Evolutionary conservation across 1,140 invertebrate genomes (phyloP), one percentile per base, ranked within the genome.

Genomic region (Ceratosolen solmsi): DNA sequence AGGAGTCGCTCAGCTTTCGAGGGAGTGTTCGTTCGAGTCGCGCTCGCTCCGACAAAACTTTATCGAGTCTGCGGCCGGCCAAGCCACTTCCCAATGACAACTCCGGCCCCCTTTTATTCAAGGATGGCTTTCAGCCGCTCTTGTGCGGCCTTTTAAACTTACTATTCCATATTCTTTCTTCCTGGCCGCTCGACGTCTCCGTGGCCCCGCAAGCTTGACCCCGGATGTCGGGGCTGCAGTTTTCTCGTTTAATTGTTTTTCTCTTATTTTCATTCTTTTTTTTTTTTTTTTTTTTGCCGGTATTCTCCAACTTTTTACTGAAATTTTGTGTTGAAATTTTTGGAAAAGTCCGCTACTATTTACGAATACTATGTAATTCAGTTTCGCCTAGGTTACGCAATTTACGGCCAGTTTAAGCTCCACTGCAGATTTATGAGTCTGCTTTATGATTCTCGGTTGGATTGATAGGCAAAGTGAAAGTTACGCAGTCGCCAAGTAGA

Each of bases 21-120:
- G 51, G 51, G 30, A 0, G 20, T 36, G 54, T 15, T 54, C 20
- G 11, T 2, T 58, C 17, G 33, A 4, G 1, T 63, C 63, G 3
- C 30, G 30, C 56, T 25, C 60, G 41, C 76, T n/a, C 49, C 78
- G 63, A 63, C 27, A 30, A 82, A 82, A 82, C 72, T 82, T 82
- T 82, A 76, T 76, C 60, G 80, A 82, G 80, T 82, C 75, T 82
- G 80, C 33, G 72, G 80, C 33, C 0, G 33, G 36, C 15, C 11
- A 41, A 56, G 71, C 54, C 71, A 41, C 60, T 73, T 79, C 41
- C 71, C 79, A 80, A 75, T 70, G 73, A 81, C 80, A 81, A 81
- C 72, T 54, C 54, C 49, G 51, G 51, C 41, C 73, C 46, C 77
- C 77, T 79, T 71, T 71, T 65, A 78, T 58, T 46, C 49, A 20